A percentile compares a stretch with the other conserved stretches of the same genome.
Conservation (phyloP, 2,113 vertebrate species). For the Cathartes aura region DNA sequence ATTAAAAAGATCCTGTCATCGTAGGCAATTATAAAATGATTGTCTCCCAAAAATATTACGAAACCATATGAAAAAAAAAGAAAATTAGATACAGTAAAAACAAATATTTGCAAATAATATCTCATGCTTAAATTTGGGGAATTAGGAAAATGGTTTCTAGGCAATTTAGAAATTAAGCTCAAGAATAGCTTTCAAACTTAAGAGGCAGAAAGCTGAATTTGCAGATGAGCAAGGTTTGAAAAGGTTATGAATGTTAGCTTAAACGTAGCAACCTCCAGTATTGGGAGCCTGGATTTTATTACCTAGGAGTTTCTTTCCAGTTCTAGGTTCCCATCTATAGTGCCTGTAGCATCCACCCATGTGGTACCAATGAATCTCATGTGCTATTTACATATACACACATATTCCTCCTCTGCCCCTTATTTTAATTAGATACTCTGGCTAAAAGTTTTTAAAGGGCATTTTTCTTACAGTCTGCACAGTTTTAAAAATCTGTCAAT, state of each 20-base stretch:
- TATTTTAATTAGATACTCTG: not conserved
- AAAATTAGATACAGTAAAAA: not conserved
- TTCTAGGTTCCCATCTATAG: not conserved
- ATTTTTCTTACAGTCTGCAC: not conserved
- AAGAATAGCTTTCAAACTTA: not conserved
- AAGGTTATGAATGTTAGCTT: not conserved
- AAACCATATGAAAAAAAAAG: not conserved
- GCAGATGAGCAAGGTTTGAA: not conserved
- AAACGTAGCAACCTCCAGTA: not conserved
- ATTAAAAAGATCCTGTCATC: not conserved
- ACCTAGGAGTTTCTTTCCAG: not conserved
- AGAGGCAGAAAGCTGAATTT: not conserved
- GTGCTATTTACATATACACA: not conserved
- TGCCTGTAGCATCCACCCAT: not conserved
- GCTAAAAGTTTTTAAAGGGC: not conserved
- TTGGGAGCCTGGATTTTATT: not conserved
- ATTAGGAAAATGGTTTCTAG: not conserved
- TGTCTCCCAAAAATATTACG: not conserved
- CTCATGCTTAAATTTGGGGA: not conserved
- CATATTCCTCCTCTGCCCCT: accelerated
- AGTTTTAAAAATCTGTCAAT: not conserved
- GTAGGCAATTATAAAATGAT: not conserved
- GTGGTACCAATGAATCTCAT: not conserved
- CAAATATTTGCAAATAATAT: not conserved
- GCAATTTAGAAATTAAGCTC: not conserved